phyloP scores from a whole-genome alignment of 2,113 vertebrate species.

The Archilochus colubris region DNA sequence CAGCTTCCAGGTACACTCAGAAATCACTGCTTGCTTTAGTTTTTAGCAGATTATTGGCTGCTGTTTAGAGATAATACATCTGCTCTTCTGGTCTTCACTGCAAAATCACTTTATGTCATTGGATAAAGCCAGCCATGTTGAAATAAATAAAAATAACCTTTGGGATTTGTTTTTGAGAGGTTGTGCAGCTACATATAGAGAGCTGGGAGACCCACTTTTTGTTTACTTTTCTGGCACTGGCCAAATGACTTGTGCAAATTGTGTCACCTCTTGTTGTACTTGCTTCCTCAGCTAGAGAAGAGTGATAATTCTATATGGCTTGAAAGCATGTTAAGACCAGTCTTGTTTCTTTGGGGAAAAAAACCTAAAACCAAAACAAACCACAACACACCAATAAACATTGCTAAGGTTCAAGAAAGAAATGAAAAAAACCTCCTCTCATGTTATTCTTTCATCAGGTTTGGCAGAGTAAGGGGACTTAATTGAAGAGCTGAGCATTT shows the following conservation, averaged over 20 bases:
- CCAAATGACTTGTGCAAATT: neutral
- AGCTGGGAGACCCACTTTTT: neutral
- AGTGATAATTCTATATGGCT: neutral
- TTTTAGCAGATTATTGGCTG: neutral
- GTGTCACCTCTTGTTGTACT: neutral
- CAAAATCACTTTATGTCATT: neutral
- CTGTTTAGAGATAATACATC: neutral
- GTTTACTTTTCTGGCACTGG: neutral
- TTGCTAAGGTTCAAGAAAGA: neutral
- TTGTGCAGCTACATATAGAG: neutral
- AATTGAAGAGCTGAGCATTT: neutral
- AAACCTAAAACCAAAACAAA: neutral
- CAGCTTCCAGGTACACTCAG: slow-evolving; percentile 90
- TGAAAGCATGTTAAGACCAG: neutral
- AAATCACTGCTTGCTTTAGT: slow-evolving; percentile 1
- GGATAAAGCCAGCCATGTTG: neutral
- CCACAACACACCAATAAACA: neutral
- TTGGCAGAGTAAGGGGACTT: neutral
- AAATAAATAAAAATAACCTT: neutral
- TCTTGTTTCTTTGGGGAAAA: neutral
- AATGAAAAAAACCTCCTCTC: accelerated
- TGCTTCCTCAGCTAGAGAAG: neutral
- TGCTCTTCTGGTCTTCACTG: neutral
- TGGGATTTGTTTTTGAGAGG: neutral
- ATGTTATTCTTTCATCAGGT: neutral